Base-by-base conservation (phyloP, 2,113 vertebrate species). In the Anser brachyrhynchus region DNA sequence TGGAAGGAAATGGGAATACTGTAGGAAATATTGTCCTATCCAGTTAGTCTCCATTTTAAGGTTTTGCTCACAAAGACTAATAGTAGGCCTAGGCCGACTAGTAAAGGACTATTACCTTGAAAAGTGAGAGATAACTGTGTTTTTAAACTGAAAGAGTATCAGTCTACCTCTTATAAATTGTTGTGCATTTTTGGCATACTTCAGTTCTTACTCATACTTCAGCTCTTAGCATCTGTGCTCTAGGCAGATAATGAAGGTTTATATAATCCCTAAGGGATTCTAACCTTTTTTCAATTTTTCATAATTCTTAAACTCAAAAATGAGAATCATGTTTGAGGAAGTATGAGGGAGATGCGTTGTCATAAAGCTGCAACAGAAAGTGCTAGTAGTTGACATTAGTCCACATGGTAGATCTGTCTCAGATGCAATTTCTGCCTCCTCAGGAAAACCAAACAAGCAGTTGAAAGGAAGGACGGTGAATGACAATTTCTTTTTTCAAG, bases 191-290 rank as follows among this genome's bases (percentile, higher is more conserved):
- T 72, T 82, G 70, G 83, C 65, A 78, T 86, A 19, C 20, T 84
- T 90, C 28, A 81, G 43, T 66, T 93, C 69, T 79, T 62, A 49
- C 17, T 83, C 28, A 29, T 41, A 41, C 11, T 41, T 41, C 18
- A 65, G 62, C 62, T 65, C 26, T 65, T 76, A 74, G 89, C 69
- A 49, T 52, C 84, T 90, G 65, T 90, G 85, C 75, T 88, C 15
- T 70, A 77, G 79, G 85, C 72, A 95, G 75, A 25, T 67, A 84
- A 80, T 37, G 37, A 83, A 88, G 67, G 55, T 83, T 71, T 77
- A 70, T 61, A 33, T 92, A 84, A 83, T 93, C 92, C 75, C 72
- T 86, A 84, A 72, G 94, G 93, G 92, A 93, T 93, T 93, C 76
- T 81, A 2, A 70, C 35, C 52, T 35, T 87, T 80, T 80, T 67